Base-by-base conservation (phyloP, 92 coral and sea anemone genomes). In the Hydrozoanthus gracilis region DNA sequence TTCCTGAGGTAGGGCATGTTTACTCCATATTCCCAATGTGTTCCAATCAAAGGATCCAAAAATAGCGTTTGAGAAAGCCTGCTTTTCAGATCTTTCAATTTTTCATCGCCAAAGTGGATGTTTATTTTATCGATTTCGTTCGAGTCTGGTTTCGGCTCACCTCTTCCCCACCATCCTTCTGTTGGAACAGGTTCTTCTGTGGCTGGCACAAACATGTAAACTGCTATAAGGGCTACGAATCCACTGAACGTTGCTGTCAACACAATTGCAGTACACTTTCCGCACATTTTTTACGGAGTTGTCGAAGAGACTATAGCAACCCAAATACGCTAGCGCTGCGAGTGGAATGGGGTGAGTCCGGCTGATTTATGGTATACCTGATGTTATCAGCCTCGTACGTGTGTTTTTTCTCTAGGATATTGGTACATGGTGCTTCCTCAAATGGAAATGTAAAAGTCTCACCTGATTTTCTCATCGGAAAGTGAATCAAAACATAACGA, bases 121-220 rank as follows among this genome's bases (percentile, higher is more conserved):
- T 62, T 75, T 86, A 93, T 86, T 84, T 88, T 87, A 20, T 87
- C 80, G 39, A 96, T 86, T 8, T 46, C 47, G 1, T 91, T 45
- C 8, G 88, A 69, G 83, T 82, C 95, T 5, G 90, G 87, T 54
- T 74, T 35, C n/a, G 72, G 48, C 17, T 79, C 77, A 6, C 92
- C 93, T 50, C 71, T 86, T 2, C 99, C 99, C 96, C 98, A 96
- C 98, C 98, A 96, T 20, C 90, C 91, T 11, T 95, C 86, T 4
- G 74, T 48, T 62, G 73, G 73, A 49, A 80, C 20, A 6, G 85
- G 62, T 10, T 80, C 84, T 0, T 64, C 18, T 8, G 9, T 18
- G 16, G 55, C 48, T 18, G 85, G 82, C 7, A 39, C n/a, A 17
- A 76, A 11, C 7, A 76, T 13, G 58, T 51, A 76, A 9, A 44